Base-by-base conservation (phyloP, 1,140 invertebrate species). In the Aradophagus sp. region DNA sequence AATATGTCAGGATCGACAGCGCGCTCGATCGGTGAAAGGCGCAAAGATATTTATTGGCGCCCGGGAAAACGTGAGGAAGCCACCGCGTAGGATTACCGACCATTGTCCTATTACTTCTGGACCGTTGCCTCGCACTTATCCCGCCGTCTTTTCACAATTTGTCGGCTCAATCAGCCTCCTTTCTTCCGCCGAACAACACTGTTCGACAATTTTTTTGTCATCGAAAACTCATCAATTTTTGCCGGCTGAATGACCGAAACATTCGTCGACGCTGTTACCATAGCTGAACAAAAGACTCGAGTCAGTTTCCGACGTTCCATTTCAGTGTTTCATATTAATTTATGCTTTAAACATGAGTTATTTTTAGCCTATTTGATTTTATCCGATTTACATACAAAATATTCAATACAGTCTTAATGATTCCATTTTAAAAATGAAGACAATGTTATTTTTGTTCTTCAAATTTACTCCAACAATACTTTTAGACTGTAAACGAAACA, bases 91-190 rank as follows among this genome's bases (percentile, higher is more conserved):
- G 44, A 77, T 74, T 71, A 74, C 70, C 39, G n/a, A 41, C 48
- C 20, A 53, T 63, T 63, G 48, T 53, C 11, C 6, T 7, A 65
- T 80, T 78, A 78, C 65, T 79, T 78, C 77, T 76, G 52, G 74
- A 73, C 74, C 75, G 79, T 78, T 79, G 68, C 72, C 56, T 39
- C 55, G 55, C 41, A 61, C 29, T 66, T 52, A 29, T 62, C 23
- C 47, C 23, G 15, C 35, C 44, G 65, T 52, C 53, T 47, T 63
- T 44, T 47, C 48, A 55, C 39, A 63, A 63, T 63, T 63, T 63
- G 59, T 63, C 59, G 59, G 42, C 47, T 53, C 47, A 63, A 53
- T 53, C 59, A 61, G 35, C 16, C 23, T 50, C 56, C 23, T 47
- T 32, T 48, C 35, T 4, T 50, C 38, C 10, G 10, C 17, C 35